Percentiles rank a stretch among this genome's conserved stretches.
Conservation (phyloP, 64 coral and sea anemone genomes). For the Montipora sp. region DNA sequence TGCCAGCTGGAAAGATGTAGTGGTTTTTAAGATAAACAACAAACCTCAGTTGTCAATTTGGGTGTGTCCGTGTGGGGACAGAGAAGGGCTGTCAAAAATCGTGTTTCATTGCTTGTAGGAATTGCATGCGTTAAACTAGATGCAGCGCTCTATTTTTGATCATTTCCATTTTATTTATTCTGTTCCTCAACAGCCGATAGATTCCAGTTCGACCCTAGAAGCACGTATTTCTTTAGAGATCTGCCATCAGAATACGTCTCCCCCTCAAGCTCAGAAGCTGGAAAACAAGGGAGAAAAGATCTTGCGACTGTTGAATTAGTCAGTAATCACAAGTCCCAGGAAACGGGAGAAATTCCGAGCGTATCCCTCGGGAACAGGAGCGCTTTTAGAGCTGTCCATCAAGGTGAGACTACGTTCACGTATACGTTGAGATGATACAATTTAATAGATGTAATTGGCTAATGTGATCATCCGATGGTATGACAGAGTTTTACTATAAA, state of each 20-base stretch:
- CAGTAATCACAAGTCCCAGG: neutral
- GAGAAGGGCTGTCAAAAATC: too few species aligned
- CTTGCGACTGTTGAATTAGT: neutral
- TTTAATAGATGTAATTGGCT: too few species aligned
- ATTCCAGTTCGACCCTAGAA: constrained; percentile 42
- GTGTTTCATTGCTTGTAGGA: too few species aligned
- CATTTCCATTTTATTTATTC: neutral
- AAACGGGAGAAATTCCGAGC: neutral
- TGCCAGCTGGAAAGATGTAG: too few species aligned
- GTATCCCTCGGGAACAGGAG: constrained; percentile 41
- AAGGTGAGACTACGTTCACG: constrained; percentile 23
- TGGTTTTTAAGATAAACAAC: too few species aligned
- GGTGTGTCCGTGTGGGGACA: too few species aligned
- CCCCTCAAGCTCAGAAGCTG: neutral
- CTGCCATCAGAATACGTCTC: constrained; percentile 1
- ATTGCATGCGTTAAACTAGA: too few species aligned
- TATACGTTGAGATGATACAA: too few species aligned
- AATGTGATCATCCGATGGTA: too few species aligned
- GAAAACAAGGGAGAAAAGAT: constrained; percentile 28
- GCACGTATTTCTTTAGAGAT: constrained; percentile 39
- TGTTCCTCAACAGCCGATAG: neutral
- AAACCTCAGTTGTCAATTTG: too few species aligned
- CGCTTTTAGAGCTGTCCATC: constrained; percentile 76
- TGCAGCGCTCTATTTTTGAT: neutral
- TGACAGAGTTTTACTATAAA: too few species aligned